phyloP scores from a whole-genome alignment of 2,888 invertebrate genomes.

The Meganola albula region DNA sequence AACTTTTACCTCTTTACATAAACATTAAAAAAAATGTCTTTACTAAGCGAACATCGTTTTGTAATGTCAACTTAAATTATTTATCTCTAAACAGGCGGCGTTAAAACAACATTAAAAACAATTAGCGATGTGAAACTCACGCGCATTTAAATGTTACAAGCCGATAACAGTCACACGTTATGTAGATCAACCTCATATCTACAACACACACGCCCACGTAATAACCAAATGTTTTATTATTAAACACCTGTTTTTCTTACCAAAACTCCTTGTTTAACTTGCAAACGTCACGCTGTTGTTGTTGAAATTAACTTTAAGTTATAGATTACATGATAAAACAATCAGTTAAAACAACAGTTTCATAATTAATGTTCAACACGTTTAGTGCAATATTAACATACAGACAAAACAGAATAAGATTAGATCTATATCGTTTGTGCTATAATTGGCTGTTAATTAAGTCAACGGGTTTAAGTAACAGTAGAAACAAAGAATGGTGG shows the following conservation, averaged over 20 bases:
- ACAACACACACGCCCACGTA: slow-evolving; percentile 21
- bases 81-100: too few species aligned
- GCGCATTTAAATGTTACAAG: slow-evolving; percentile 16
- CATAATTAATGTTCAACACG: slow-evolving; percentile 30
- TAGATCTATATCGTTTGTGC: slow-evolving; percentile 44
- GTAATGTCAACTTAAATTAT: too few species aligned
- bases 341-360: slow-evolving; percentile 35
- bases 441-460: slow-evolving; percentile 49
- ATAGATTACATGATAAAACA: slow-evolving; percentile 34
- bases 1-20: too few species aligned
- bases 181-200: slow-evolving; percentile 25
- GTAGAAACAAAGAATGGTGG: slow-evolving; percentile 32
- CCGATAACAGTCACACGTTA: slow-evolving; percentile 22
- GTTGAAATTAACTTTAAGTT: too few species aligned
- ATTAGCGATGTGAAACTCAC: slow-evolving; percentile 10
- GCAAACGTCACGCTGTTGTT: too few species aligned
- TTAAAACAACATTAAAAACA: slow-evolving; percentile 2
- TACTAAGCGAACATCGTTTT: too few species aligned
- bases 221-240: too few species aligned
- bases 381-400: slow-evolving; percentile 31
- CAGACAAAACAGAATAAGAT: slow-evolving; percentile 30
- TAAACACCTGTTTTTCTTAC: too few species aligned
- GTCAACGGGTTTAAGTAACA: slow-evolving; percentile 39
- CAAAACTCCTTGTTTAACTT: too few species aligned
- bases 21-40: too few species aligned